Percentiles rank a stretch among this genome's conserved stretches.
phyloP scores from a whole-genome alignment of 1,140 invertebrate genomes.

The Neuroterus valhalla region DNA sequence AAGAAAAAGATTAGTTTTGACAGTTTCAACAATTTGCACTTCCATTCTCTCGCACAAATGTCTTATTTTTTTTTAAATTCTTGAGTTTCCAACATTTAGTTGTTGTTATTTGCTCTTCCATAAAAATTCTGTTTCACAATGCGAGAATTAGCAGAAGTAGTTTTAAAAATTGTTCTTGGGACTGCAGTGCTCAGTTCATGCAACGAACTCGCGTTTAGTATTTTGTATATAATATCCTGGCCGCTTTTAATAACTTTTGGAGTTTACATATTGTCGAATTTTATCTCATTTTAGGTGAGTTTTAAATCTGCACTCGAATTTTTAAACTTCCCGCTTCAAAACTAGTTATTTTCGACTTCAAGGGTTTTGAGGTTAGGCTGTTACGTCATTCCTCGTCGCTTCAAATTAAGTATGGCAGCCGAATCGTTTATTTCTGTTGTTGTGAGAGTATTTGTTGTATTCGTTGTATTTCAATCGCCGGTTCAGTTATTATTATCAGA shows the following conservation, averaged over 20 bases:
- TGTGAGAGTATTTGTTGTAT: neutral
- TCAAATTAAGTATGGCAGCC: neutral
- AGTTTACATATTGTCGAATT: neutral
- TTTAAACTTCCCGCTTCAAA: constrained; percentile 3
- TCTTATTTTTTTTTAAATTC: too few species aligned
- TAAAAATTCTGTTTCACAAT: neutral
- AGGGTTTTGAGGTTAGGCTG: neutral
- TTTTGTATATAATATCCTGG: constrained; percentile 51
- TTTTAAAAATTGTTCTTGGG: constrained; percentile 48
- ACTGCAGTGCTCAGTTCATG: constrained; percentile 46
- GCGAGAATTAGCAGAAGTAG: constrained; percentile 40
- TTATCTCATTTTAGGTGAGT: neutral
- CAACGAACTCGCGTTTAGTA: constrained; percentile 47
- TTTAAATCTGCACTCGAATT: neutral
- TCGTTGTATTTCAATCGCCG: neutral
- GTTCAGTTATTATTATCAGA: neutral
- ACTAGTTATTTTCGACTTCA: neutral
- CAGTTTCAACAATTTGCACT: too few species aligned
- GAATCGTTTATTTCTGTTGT: neutral
- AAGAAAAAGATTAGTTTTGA: too few species aligned
- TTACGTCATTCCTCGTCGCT: neutral
- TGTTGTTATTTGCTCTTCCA: too few species aligned
- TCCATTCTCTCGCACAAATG: too few species aligned
- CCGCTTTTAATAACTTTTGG: constrained; percentile 45
- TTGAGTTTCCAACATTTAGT: too few species aligned